phyloP scores from a whole-genome alignment of 1,140 invertebrate genomes.

The Macrobrachium rosenbergii region DNA sequence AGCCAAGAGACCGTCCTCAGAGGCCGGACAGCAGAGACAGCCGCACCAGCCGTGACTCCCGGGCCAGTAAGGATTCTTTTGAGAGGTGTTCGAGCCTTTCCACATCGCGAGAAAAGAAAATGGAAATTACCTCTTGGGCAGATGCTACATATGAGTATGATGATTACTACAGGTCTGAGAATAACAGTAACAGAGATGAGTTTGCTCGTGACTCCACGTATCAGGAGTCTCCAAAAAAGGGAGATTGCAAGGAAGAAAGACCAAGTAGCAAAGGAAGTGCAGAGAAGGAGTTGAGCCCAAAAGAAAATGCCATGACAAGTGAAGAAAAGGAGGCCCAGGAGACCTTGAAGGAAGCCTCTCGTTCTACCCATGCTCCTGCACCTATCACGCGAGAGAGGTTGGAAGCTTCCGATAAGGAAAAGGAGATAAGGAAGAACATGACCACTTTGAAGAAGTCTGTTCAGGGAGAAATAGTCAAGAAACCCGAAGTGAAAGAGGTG shows the following conservation, averaged over 20 bases:
- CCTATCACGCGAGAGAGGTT: constrained; percentile 57
- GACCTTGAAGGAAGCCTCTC: constrained; percentile 29
- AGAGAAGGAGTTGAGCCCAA: constrained; percentile 22
- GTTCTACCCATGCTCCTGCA: constrained; percentile 46
- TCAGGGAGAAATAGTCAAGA: constrained; percentile 50
- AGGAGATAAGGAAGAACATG: constrained; percentile 64
- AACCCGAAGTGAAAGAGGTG: constrained; percentile 44
- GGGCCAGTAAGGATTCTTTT: constrained; percentile 56
- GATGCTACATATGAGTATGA: constrained; percentile 62
- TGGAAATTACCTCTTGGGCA: constrained; percentile 63
- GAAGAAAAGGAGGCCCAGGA: constrained; percentile 35
- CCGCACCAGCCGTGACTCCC: constrained; percentile 64
- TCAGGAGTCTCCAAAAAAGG: constrained; percentile 45
- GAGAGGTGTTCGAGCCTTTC: constrained; percentile 15
- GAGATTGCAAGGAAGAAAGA: constrained; percentile 43
- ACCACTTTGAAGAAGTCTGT: constrained; percentile 61
- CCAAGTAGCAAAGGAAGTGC: constrained; percentile 29
- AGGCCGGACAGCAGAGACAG: constrained; percentile 68
- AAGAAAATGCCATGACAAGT: not conserved
- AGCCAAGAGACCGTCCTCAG: constrained; percentile 64
- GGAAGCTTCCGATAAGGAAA: constrained; percentile 56
- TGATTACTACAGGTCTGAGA: constrained; percentile 56
- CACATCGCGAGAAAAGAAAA: constrained; percentile 59
- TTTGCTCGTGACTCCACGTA: constrained; percentile 36
- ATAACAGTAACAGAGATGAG: constrained; percentile 37